Conservation (phyloP, 1,140 invertebrate genomes). For the Aricia agestis region DNA sequence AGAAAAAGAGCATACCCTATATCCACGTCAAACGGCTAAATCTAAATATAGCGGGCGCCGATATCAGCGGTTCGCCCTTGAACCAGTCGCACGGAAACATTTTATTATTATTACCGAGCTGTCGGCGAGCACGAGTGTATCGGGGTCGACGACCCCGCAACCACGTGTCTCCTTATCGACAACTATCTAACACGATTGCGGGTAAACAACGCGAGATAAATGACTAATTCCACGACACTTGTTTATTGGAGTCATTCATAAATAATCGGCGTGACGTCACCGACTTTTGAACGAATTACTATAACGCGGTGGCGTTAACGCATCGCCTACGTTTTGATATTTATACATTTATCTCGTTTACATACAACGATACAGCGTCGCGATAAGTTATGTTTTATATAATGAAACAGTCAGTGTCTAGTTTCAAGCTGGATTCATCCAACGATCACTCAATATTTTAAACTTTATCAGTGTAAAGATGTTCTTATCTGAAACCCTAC, state of each 20-base stretch:
- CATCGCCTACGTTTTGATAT: constrained; percentile 26
- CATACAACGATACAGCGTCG: not conserved
- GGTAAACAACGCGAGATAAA: constrained; percentile 74
- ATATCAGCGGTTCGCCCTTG: constrained; percentile 75
- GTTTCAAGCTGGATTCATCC: too few species aligned
- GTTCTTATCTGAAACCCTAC: too few species aligned
- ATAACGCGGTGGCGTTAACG: constrained; percentile 30
- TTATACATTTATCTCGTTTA: constrained; percentile 13
- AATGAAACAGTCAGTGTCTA: not conserved
- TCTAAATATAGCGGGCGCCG: constrained; percentile 75
- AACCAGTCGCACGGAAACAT: constrained; percentile 76
- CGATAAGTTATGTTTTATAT: not conserved
- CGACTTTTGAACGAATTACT: constrained; percentile 33
- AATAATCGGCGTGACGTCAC: constrained; percentile 61
- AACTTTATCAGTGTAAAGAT: too few species aligned
- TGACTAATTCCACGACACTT: constrained; percentile 71
- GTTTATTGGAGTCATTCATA: constrained; percentile 65
- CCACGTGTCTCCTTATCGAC: constrained; percentile 76
- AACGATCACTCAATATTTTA: too few species aligned
- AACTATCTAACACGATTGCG: constrained; percentile 76
- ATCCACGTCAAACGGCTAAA: constrained; percentile 69
- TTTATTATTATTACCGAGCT: constrained; percentile 76
- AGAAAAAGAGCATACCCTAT: constrained; percentile 44
- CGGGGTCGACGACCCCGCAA: constrained; percentile 70
- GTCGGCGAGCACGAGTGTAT: constrained; percentile 74